phyloP scores from a whole-genome alignment of 2,888 invertebrate genomes.

The Sarcophaga rosellei region DNA sequence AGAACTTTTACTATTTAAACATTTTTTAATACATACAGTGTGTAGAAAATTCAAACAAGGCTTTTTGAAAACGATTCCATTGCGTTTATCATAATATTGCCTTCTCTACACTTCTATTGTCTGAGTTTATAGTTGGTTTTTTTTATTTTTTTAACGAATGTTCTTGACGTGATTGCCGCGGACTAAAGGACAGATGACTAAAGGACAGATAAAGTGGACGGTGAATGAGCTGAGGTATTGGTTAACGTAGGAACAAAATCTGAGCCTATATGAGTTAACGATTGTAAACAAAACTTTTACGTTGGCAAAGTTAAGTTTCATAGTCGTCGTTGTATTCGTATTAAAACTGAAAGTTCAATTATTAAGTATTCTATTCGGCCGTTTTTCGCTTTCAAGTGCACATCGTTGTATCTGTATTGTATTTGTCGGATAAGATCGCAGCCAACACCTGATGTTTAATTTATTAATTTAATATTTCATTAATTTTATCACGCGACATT shows the following conservation, averaged over 20 bases:
- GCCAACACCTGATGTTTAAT: too few relatives aligned
- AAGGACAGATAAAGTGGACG: background rate
- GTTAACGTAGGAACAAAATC: background rate
- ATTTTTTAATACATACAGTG: too few relatives aligned
- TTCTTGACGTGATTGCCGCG: background rate
- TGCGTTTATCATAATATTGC: too few relatives aligned
- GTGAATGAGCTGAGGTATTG: too few relatives aligned
- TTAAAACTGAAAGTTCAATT: conserved; percentile 22
- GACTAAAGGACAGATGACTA: background rate
- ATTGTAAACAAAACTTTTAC: conserved; percentile 16
- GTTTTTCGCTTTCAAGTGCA: conserved; percentile 9
- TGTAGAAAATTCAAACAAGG: too few relatives aligned
- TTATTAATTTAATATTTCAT: too few relatives aligned
- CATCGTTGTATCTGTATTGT: conserved; percentile 3
- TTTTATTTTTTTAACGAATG: background rate
- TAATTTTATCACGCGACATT: too few relatives aligned
- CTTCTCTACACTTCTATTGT: background rate
- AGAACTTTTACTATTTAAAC: too few relatives aligned
- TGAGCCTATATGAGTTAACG: background rate
- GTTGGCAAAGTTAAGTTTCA: conserved; percentile 25
- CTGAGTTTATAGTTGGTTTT: background rate
- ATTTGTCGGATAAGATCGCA: too few relatives aligned
- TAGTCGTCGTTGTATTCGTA: background rate
- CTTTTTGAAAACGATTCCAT: too few relatives aligned
- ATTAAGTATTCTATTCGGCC: background rate